Percentiles rank a stretch among this genome's conserved stretches.
These are phyloP conservation scores for Ruditapes philippinarum DNA, from an alignment of 1,140 invertebrate genomes.

Conservation along the genomic window DNA sequence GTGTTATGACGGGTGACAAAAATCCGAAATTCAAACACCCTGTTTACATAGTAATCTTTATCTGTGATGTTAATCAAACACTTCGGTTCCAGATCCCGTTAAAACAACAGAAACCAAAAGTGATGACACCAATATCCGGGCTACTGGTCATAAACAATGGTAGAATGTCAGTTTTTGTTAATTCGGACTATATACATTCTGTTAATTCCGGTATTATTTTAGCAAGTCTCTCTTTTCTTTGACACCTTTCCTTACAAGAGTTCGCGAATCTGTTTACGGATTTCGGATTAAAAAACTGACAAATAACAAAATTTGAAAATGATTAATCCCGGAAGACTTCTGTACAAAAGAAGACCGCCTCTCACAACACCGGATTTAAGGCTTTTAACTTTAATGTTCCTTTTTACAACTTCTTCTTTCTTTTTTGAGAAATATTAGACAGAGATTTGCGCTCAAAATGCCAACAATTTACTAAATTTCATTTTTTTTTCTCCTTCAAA, in stretches of 20 bases:
- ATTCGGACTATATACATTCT: background rate
- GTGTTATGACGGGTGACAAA: constrained; percentile 12
- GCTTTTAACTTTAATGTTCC: too few relatives aligned
- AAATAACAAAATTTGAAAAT: background rate
- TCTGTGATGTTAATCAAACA: background rate
- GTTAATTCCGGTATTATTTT: constrained; percentile 15
- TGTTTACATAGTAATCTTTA: background rate
- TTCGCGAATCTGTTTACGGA: background rate
- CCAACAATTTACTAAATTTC: too few relatives aligned
- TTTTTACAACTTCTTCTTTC: too few relatives aligned
- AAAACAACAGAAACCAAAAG: background rate
- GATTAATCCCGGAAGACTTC: too few relatives aligned
- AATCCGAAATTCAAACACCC: background rate
- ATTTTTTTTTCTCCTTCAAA: too few relatives aligned
- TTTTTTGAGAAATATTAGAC: too few relatives aligned
- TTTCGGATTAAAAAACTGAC: background rate
- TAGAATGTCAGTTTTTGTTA: background rate
- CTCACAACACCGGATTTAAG: too few relatives aligned
- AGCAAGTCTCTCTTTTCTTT: background rate
- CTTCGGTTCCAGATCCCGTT: background rate
- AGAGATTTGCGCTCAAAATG: too few relatives aligned
- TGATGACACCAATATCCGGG: constrained; percentile 9
- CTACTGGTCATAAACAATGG: background rate
- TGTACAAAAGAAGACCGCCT: too few relatives aligned
- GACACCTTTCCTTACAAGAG: background rate